Evolutionary conservation across 2,797 vertebrate species (phyloP), one percentile per base, ranked within the genome.

Genomic region (Sebastes steindachneri): DNA sequence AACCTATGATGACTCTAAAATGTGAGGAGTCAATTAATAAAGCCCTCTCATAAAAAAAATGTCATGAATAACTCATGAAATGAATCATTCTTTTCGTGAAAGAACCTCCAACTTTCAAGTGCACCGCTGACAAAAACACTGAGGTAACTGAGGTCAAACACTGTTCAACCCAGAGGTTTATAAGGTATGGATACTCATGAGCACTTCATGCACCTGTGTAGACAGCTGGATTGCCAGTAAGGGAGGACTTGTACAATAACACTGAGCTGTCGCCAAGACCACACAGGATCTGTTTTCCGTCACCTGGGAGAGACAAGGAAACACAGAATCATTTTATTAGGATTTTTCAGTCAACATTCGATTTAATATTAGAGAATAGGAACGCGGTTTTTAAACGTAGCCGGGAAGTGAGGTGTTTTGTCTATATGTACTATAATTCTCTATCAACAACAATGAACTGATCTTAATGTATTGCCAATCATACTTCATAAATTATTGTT

Each of bases 271-370:
- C 96, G 88, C 96, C 96, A 79, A 97, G 92, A 91, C 97, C 97
- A 66, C 97, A 99, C 90, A 97, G 96, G 85, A 98, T 92, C 80
- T 93, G 91, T 81, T 94, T 95, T 83, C 97, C 98, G 74, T 97
- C 96, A 35, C 97, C 97, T 99, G 71, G 80, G 68, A 92, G 87
- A 51, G 84, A 82, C 35, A 76, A 73, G 45, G 55, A 88, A 82
- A 90, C 55, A 90, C 41, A 83, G 9, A 72, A 58, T 68, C 7
- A 3, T 80, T 76, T 82, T 63, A 63, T 63, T 26, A 58, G 12
- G 28, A 67, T n/a, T 75, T 68, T 68, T 60, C 15, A 31, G n/a
- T 79, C 37, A 23, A 33, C 45, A 66, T 54, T 9, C 57, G 5
- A 77, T 77, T 77, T 63, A 71, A 59, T 60, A 14, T 57, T 3